A percentile compares a stretch with the other conserved stretches of the same genome.
Evolutionary conservation across 2,797 vertebrate species (phyloP).

Genomic region (Forpus xanthops): DNA sequence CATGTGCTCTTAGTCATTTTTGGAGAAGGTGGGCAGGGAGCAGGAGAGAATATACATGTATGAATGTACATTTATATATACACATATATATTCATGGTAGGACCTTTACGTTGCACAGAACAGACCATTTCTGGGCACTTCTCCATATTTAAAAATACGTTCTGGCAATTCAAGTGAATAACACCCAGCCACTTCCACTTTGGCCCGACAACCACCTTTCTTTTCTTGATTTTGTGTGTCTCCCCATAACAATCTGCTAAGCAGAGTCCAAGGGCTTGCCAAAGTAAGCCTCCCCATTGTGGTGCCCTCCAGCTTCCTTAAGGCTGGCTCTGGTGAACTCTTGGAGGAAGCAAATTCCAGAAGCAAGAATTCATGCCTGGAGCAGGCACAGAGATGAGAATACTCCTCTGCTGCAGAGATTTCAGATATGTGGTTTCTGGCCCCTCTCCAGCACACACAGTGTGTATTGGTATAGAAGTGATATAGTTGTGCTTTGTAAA

Average conservation of each 20-base stretch:
- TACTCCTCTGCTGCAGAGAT: not conserved
- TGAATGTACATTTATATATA: not conserved
- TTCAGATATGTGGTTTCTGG: not conserved
- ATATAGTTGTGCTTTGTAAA: not conserved
- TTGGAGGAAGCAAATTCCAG: slow-evolving; percentile 32
- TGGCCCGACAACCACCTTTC: not conserved
- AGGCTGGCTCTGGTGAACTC: not conserved
- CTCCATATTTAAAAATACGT: slow-evolving; percentile 12
- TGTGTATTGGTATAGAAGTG: not conserved
- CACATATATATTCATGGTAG: not conserved
- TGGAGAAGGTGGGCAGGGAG: not conserved
- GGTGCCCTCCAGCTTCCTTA: not conserved
- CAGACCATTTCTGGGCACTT: not conserved
- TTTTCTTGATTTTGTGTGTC: not conserved
- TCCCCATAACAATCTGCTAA: not conserved
- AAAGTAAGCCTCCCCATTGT: not conserved
- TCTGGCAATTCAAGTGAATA: not conserved
- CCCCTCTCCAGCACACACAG: not conserved
- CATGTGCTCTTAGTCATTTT: not conserved
- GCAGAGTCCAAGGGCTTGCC: not conserved
- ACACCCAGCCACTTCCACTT: slow-evolving; percentile 32
- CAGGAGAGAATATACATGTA: not conserved
- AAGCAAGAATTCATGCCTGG: not conserved
- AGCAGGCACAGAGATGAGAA: not conserved
- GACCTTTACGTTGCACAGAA: not conserved